These are phyloP conservation scores for Micronycteris hirsuta DNA, from an alignment of 2,113 vertebrate species.

Conservation along the genomic window DNA sequence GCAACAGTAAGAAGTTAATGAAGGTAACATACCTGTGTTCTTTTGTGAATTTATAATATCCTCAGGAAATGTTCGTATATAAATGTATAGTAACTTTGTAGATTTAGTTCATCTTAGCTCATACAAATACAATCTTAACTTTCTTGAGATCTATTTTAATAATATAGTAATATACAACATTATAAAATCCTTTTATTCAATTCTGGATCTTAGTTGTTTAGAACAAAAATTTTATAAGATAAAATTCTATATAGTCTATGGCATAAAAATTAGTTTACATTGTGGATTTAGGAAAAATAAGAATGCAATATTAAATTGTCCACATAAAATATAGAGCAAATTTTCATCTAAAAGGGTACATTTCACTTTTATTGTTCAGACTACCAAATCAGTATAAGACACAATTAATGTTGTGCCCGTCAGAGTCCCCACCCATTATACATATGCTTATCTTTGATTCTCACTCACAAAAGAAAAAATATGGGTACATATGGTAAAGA, in stretches of 20 bases:
- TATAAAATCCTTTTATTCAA: not conserved
- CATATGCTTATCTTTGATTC: not conserved
- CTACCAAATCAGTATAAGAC: not conserved
- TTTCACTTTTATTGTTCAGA: not conserved
- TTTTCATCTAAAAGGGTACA: not conserved
- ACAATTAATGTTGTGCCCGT: not conserved
- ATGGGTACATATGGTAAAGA: not conserved
- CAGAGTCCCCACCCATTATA: not conserved
- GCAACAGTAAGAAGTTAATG: not conserved
- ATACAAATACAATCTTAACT: not conserved
- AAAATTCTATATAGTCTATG: not conserved
- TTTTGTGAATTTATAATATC: slow-evolving; percentile 5
- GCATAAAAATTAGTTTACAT: not conserved
- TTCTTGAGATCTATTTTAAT: slow-evolving; percentile 8
- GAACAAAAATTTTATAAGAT: not conserved
- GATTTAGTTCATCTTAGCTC: slow-evolving; percentile 24
- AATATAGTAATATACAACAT: not conserved
- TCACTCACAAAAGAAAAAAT: not conserved
- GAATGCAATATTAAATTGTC: not conserved
- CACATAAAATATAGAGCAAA: not conserved
- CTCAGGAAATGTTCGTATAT: not conserved
- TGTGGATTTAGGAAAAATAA: not conserved
- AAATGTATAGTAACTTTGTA: not conserved
- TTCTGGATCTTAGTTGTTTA: not conserved
- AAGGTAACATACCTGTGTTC: not conserved